Evolutionary conservation across 2,888 invertebrate genomes (phyloP), one percentile per base, ranked within the genome.

Genomic region (Linnaemya vulpina): DNA sequence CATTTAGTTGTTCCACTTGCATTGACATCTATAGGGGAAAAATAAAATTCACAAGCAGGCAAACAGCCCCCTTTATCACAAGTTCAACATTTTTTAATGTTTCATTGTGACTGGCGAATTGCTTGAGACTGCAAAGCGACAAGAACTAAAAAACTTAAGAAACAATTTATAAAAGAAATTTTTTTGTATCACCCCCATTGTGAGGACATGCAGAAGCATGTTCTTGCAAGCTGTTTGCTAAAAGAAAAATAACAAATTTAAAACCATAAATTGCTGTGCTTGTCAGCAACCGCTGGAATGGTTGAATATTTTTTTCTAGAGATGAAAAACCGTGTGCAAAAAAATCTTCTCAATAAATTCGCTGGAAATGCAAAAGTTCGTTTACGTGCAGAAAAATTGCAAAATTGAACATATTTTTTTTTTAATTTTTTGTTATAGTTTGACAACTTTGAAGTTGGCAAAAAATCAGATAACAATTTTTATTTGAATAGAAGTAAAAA

Each of bases 231-330:
- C 46, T 46, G 25, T 65, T 46, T 65, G 25, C 25, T 25, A 46
- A 63, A 43, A 65, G 5, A 22, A 46, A 65, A 65, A 65, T 46
- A 5, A 15, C 7, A 30, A 65, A 65, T 46, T 46, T n/a, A 17
- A 30, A 46, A 46, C n/a, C 25, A 46, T 65, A 46, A 65, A 46
- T 30, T 65, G 25, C 5, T 65, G 25, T 63, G 1, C 8, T 43
- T 22, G 43, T 43, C 22, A 30, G 22, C 20, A 22, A 3, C 20
- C 51, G 1, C 20, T 5, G 20, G 11, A 40, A 40, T 13, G 22
- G 13, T n/a, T 25, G 30, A 30, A 43, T 5, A 25, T 17, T 17
- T 38, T 15, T 11, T 22, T 8, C 1, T 25, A 25, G 13, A 55
- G 15, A 55, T 55, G 22, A 55, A 55, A 17, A 55, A 9, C 13